Base-by-base conservation (phyloP, 1,140 invertebrate genomes). In the Drosophila serrata region DNA sequence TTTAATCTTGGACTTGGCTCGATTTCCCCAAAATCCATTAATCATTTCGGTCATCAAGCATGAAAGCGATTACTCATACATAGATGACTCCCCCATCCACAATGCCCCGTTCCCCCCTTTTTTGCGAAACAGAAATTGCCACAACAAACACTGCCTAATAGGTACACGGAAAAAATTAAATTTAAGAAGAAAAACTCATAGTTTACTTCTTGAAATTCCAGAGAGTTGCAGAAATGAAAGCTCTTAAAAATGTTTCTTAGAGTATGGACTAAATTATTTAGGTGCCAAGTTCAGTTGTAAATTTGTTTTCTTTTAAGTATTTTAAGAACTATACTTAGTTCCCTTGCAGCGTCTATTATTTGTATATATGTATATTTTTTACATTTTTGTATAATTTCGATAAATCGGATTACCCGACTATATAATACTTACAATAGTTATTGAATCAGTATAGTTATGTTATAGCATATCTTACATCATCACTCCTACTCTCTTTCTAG, bases 51-150 rank as follows among this genome's bases (percentile, higher is more conserved):
- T 82, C 84, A 87, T 87, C 84, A 87, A 90, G 72, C 85, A 87
- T 87, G 85, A 87, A 90, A 90, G 80, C 76, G 85, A 87, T 87
- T 87, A 87, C 84, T 87, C 84, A 87, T 87, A 87, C 77, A 90
- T 87, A 80, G 85, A 90, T 78, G 80, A 64, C 64, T 75, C 55
- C 53, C 42, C 51, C 19, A 9, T 39, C 35, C 40, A 62, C 24
- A 9, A 6, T 27, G 31, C 9, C 45, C 42, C 29, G 33, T 49
- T 19, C 33, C n/a, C 22, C 22, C 17, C 29, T 27, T 60, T 45
- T 48, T 59, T 45, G 75, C 39, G 39, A 49, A 40, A 42, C 42
- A 72, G 67, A 57, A 81, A 75, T 81, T 59, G 81, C 65, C 74
- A 76, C 46, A 75, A 63, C 84, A 88, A 87, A 90, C 85, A 90